These are phyloP conservation scores for Zele albiditarsus DNA, from an alignment of 2,888 invertebrate genomes.

Conservation along the genomic window DNA sequence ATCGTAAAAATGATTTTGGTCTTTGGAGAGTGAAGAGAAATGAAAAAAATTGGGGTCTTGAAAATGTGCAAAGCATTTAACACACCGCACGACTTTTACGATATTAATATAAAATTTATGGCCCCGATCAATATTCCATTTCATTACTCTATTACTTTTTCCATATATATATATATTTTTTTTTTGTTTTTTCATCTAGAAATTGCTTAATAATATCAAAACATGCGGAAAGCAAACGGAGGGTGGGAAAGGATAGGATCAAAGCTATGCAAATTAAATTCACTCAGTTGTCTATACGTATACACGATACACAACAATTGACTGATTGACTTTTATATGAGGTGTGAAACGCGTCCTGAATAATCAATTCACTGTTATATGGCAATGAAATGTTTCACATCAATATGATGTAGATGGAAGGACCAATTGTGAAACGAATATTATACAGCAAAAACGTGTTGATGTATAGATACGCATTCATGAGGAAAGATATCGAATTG, in stretches of 20 bases:
- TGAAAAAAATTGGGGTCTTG: neutral
- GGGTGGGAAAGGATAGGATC: neutral
- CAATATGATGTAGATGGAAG: constrained; percentile 9
- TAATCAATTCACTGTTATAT: constrained; percentile 6
- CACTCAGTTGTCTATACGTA: neutral
- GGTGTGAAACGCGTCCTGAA: constrained; percentile 18
- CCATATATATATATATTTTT: neutral
- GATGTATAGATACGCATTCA: neutral
- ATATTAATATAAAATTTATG: constrained; percentile 1
- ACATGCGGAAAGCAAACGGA: neutral
- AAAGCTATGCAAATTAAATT: constrained; percentile 36
- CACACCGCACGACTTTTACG: neutral
- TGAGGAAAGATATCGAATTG: neutral
- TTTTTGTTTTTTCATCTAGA: neutral
- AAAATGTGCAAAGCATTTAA: constrained; percentile 1
- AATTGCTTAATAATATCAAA: neutral
- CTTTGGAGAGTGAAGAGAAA: neutral
- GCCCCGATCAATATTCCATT: neutral
- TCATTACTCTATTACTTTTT: neutral
- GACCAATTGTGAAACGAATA: constrained; percentile 2
- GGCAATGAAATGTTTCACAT: neutral
- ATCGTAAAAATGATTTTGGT: neutral
- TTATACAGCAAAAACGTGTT: neutral
- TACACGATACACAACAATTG: neutral
- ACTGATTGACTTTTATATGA: constrained; percentile 39